Evolutionary conservation across 2,888 invertebrate genomes (phyloP).

Genomic region (Microctonus hyperodae): DNA sequence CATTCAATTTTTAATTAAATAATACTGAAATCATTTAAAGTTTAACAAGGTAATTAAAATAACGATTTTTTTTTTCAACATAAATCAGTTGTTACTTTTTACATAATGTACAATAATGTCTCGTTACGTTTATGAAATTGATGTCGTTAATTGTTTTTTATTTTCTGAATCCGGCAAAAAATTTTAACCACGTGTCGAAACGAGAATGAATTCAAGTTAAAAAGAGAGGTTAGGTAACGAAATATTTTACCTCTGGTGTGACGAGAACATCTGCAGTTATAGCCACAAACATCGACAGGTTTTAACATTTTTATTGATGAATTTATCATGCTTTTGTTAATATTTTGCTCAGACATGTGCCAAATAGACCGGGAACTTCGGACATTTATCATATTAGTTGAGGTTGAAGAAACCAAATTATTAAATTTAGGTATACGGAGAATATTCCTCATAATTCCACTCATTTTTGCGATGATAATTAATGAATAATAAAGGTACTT

Average conservation of each 20-base stretch:
- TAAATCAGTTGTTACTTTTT: too few relatives aligned
- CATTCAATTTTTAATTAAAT: too few relatives aligned
- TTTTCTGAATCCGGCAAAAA: too few relatives aligned
- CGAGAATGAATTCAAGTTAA: conserved; percentile 13
- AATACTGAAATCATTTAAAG: too few relatives aligned
- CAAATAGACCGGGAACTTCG: conserved; percentile 76
- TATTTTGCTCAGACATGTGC: conserved; percentile 71
- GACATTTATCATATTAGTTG: conserved; percentile 56
- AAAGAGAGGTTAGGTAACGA: conserved; percentile 18
- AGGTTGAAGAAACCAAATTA: conserved; percentile 59
- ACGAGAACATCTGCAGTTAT: conserved; percentile 72
- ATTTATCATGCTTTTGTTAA: conserved; percentile 47
- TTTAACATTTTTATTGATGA: conserved; percentile 58
- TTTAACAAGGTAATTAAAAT: too few relatives aligned
- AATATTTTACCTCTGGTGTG: conserved; percentile 74
- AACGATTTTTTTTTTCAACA: too few relatives aligned
- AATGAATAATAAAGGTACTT: too few relatives aligned
- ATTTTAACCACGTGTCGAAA: neutral
- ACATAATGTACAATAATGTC: too few relatives aligned
- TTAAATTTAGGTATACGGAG: conserved; percentile 64
- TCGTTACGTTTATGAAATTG: too few relatives aligned
- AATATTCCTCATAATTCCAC: conserved; percentile 72
- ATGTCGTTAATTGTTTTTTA: too few relatives aligned
- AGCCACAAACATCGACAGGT: conserved; percentile 67
- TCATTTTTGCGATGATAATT: conserved; percentile 67